Base-by-base conservation (phyloP, 2,888 invertebrate genomes). In the Linnaemya tessellans region DNA sequence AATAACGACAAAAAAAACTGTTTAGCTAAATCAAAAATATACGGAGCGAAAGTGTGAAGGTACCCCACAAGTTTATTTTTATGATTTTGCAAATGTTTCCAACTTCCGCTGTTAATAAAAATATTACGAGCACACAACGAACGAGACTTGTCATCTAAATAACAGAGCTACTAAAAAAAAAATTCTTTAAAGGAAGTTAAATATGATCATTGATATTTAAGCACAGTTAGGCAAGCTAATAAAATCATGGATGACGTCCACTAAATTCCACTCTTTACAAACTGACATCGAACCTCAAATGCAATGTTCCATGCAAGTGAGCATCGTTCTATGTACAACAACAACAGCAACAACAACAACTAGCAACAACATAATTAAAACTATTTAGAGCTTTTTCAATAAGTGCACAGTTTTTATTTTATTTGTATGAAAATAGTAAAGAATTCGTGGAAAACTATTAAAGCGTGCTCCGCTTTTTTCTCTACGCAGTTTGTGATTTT, bases 271-370 rank as follows among this genome's bases (percentile, higher is more conserved):
- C n/a, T 15, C 43, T 71, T 46, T n/a, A 38, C 46, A 25, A 64
- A 38, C 43, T 78, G 64, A 65, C 41, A 41, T 43, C 54, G 60
- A n/a, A 49, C 68, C 35, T 58, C 13, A 49, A 67, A 49, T 38
- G 81, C 84, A 84, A 77, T 81, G 84, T 84, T 84, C 84, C 84
- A 78, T 84, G 51, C 54, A 81, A 73, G 62, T 81, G 78, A 70
- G 71, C 84, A 84, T 46, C 41, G 41, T 60, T 30, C 10, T 58
- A n/a, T n/a, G n/a, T n/a, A n/a, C 46, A 62, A n/a, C 49, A 62
- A 41, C 35, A 56, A 13, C 43, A 49, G n/a, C 46, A 62, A n/a
- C 49, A 62, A 41, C 35, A 56, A 13, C 43, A 49, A 10, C 1
- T 25, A 58, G 22, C 43, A 64, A 30, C 60, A 70, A 65, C 65